Percentiles rank a stretch among this genome's conserved stretches.
Conservation (phyloP, 2,113 vertebrate genomes). For the Tachysurus vachellii region DNA sequence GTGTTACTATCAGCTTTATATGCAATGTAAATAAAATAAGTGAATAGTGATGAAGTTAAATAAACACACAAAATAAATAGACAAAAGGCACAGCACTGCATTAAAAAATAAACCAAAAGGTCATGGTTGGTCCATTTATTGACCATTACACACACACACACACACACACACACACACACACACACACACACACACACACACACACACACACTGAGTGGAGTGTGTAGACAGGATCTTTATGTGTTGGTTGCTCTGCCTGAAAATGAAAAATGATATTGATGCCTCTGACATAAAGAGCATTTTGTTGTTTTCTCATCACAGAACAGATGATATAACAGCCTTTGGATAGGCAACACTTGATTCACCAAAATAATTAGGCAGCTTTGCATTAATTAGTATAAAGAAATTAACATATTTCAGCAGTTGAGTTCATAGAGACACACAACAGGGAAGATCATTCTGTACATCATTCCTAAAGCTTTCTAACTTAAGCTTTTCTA, state of each 20-base stretch:
- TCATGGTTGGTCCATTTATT: neutral
- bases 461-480: neutral
- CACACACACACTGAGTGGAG: neutral
- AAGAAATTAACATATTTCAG: neutral
- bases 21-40: neutral
- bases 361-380: neutral
- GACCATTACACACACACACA: neutral
- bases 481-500: neutral
- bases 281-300: neutral
- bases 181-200: neutral
- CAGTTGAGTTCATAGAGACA: neutral
- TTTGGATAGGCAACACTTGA: neutral
- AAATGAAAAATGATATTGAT: neutral
- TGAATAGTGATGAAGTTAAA: conserved; percentile 38
- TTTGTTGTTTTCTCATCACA: neutral
- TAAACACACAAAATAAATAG: conserved; percentile 2
- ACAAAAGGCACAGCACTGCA: neutral
- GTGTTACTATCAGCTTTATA: neutral
- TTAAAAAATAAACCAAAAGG: neutral
- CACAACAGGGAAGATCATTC: neutral
- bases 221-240: conserved; percentile 5
- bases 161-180: neutral
- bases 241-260: neutral
- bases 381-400: neutral
- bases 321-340: neutral